phyloP scores from a whole-genome alignment of 2,113 vertebrate genomes.

The Grallaria varia region DNA sequence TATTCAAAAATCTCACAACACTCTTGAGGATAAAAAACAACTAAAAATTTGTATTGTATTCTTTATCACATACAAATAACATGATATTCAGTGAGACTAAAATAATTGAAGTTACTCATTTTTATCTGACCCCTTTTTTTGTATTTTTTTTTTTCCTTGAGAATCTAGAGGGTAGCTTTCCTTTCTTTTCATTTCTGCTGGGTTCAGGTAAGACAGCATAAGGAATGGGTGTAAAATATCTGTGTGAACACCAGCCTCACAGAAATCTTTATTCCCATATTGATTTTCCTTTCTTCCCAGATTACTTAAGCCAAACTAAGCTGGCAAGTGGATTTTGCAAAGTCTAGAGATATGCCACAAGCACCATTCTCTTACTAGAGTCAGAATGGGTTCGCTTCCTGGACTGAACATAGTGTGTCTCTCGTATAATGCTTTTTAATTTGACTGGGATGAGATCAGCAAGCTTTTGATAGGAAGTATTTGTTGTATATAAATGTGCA shows the following conservation, averaged over 20 bases:
- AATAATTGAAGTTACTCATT: not conserved
- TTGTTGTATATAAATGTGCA: not conserved
- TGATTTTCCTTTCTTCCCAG: not conserved
- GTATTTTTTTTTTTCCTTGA: not conserved
- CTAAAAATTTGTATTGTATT: not conserved
- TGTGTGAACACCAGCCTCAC: not conserved
- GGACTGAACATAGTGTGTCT: not conserved
- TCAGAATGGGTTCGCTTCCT: not conserved
- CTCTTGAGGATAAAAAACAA: not conserved
- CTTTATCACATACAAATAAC: not conserved
- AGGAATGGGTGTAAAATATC: not conserved
- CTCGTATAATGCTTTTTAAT: not conserved
- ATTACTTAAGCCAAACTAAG: not conserved
- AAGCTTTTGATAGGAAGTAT: not conserved
- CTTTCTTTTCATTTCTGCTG: not conserved
- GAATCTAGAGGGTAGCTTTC: not conserved
- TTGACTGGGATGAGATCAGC: not conserved
- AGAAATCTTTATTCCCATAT: not conserved
- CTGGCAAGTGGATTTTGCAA: not conserved
- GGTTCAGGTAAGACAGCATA: not conserved
- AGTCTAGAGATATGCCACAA: not conserved
- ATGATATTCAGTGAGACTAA: not conserved
- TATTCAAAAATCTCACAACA: not conserved
- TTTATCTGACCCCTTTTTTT: not conserved
- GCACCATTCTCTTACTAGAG: not conserved